Evolutionary conservation across 2,888 invertebrate species (phyloP), one percentile per base, ranked within the genome.

Genomic region (Mythimna lalbum): DNA sequence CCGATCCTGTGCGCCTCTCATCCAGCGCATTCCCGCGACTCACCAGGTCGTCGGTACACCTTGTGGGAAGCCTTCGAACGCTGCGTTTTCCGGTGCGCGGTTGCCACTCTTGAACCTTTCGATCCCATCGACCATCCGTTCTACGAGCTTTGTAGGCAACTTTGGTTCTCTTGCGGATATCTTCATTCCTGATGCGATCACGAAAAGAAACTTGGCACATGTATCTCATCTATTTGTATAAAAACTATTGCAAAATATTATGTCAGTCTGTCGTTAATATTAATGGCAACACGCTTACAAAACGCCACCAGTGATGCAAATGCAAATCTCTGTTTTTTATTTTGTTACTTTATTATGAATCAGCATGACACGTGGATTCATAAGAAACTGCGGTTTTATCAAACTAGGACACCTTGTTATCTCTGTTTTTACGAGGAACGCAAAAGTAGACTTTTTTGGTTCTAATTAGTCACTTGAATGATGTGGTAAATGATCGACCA

Each of bases 311-410:
- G 12, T 23, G 4, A 50, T 60, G 55, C 63, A 31, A 57, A 49
- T 52, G 49, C 53, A 36, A 62, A 23, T 23, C 9, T 43, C 39
- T 14, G 19, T 43, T 67, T 50, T 68, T 52, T 53, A 39, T 31
- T 12, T 27, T 61, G 5, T 52, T n/a, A 14, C 7, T 62, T 31
- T 43, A 50, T 59, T 66, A 80, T 76, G 67, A 76, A 73, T 73
- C 67, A 47, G 23, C 53, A 47, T 1, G 3, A 55, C 72, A 76
- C 77, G 81, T 76, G 77, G 49, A 55, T 62, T 64, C 12, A 71
- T 59, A 80, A 72, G 23, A 70, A 63, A 52, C 21, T 33, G 47
- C 23, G 31, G 17, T 27, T 63, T 53, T 39, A 62, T 53, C 14
- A 43, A 62, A 14, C 17, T 10, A 39, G 23, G 56, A 49, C 71